Percentiles rank a stretch among this genome's conserved stretches.
phyloP scores from a whole-genome alignment of 2,797 vertebrate species.

The Coranthus polyacanthus region DNA sequence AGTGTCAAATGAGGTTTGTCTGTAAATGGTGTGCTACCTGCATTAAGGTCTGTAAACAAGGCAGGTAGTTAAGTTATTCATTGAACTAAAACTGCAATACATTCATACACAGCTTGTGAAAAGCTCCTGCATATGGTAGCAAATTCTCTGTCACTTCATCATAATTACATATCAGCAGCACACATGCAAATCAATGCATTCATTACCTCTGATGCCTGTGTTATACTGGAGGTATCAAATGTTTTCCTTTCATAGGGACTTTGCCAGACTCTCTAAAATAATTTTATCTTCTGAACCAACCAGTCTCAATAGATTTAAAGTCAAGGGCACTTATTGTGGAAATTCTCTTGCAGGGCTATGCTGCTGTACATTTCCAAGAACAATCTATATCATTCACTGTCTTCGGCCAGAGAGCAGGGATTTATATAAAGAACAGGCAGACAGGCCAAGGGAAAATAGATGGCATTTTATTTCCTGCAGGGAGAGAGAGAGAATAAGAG shows the following conservation, averaged over 20 bases:
- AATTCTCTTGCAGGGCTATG: slow-evolving; percentile 55
- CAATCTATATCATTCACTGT: slow-evolving; percentile 81
- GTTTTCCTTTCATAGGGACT: slow-evolving; percentile 28
- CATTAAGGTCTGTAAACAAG: slow-evolving; percentile 42
- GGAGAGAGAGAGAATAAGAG: slow-evolving; percentile 38
- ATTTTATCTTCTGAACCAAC: slow-evolving; percentile 48
- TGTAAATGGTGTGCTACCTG: slow-evolving; percentile 21
- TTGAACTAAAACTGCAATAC: slow-evolving; percentile 31
- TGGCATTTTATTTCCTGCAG: slow-evolving; percentile 77
- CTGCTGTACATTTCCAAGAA: slow-evolving; percentile 74
- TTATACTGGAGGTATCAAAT: slow-evolving; percentile 32
- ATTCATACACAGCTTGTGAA: slow-evolving; percentile 27
- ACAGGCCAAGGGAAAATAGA: slow-evolving; percentile 71
- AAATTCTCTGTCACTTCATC: slow-evolving; percentile 52
- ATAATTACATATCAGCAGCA: slow-evolving; percentile 57
- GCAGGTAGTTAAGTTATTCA: slow-evolving; percentile 50
- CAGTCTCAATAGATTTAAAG: slow-evolving; percentile 61
- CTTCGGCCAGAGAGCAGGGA: slow-evolving; percentile 68
- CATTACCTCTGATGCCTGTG: slow-evolving; percentile 31
- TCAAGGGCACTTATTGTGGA: slow-evolving; percentile 70
- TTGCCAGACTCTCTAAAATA: slow-evolving; percentile 51
- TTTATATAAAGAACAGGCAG: slow-evolving; percentile 77
- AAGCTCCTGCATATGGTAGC: slow-evolving; percentile 41
- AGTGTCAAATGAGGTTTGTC: slow-evolving; percentile 34
- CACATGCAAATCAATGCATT: slow-evolving; percentile 54